Evolutionary conservation across 2,888 invertebrate genomes (phyloP).

Genomic region (Coelopa pilipes): DNA sequence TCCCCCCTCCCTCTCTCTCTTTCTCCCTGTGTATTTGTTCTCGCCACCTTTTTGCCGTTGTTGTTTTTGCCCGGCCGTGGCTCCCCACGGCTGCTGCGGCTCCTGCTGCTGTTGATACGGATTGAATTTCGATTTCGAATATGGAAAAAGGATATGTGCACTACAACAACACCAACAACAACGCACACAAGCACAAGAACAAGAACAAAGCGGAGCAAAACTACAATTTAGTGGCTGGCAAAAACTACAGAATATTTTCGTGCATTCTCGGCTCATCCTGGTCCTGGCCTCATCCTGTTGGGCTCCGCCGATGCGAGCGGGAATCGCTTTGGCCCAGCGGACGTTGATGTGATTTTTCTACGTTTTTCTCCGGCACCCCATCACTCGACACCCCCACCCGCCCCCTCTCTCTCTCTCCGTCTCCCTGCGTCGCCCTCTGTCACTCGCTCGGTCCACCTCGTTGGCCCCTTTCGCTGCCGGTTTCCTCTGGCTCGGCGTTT

Average conservation of each 20-base stretch:
- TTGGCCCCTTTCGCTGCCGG: background rate
- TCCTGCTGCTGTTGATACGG: slow-evolving; percentile 32
- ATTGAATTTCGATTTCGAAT: slow-evolving; percentile 36
- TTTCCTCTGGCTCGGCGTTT: slow-evolving; percentile 17
- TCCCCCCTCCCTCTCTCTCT: slow-evolving; percentile 10
- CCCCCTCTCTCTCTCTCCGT: slow-evolving; percentile 18
- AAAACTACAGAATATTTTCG: slow-evolving; percentile 25
- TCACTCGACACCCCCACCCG: too few species aligned
- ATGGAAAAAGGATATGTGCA: slow-evolving; percentile 29
- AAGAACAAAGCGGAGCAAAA: slow-evolving; percentile 5
- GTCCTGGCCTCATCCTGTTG: too few species aligned
- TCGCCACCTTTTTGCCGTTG: background rate
- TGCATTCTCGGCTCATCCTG: background rate
- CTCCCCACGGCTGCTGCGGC: slow-evolving; percentile 4
- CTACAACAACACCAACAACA: background rate
- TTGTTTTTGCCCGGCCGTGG: slow-evolving; percentile 19
- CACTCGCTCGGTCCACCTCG: too few species aligned
- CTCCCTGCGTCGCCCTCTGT: background rate
- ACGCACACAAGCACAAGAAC: slow-evolving; percentile 13
- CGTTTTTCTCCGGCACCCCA: slow-evolving; percentile 15
- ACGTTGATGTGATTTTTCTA: slow-evolving; percentile 1
- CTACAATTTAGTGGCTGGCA: slow-evolving; percentile 30
- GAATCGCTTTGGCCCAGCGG: background rate
- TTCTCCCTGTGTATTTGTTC: slow-evolving; percentile 24
- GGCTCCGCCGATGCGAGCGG: too few species aligned